Conservation (phyloP, 2,888 invertebrate genomes). For the Heliconius hortense region DNA sequence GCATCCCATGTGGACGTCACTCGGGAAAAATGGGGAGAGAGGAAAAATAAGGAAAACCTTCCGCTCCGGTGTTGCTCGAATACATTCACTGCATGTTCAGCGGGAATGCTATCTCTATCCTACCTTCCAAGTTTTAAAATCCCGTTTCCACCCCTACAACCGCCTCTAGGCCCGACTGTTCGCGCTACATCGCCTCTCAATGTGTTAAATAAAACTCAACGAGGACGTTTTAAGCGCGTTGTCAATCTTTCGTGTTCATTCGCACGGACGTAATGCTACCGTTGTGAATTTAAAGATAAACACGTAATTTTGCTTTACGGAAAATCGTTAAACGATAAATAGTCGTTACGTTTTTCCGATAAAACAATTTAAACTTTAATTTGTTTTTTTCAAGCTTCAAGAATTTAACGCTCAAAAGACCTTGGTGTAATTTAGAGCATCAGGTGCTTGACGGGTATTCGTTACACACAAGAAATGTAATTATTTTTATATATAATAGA, state of each 20-base stretch:
- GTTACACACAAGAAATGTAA: neutral
- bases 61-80: constrained; percentile 55
- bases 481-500: neutral
- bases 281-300: constrained; percentile 42
- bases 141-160: constrained; percentile 44
- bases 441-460: constrained; percentile 1
- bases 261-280: constrained; percentile 49
- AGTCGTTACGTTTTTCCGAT: constrained; percentile 21
- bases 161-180: constrained; percentile 46
- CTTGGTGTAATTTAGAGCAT: constrained; percentile 9
- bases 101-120: constrained; percentile 52
- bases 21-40: constrained; percentile 54
- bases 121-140: constrained; percentile 52
- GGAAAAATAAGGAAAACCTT: constrained; percentile 63
- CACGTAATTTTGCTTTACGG: constrained; percentile 21
- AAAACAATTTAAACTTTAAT: constrained; percentile 27
- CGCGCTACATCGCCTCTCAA: constrained; percentile 50
- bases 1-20: constrained; percentile 59
- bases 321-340: constrained; percentile 21
- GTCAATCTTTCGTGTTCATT: constrained; percentile 49
- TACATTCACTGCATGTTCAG: constrained; percentile 56
- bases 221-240: constrained; percentile 49
- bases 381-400: constrained; percentile 17
- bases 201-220: constrained; percentile 48
- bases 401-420: neutral